Base-by-base conservation (phyloP, 2,113 vertebrate species). In the Pterocles burchelli region DNA sequence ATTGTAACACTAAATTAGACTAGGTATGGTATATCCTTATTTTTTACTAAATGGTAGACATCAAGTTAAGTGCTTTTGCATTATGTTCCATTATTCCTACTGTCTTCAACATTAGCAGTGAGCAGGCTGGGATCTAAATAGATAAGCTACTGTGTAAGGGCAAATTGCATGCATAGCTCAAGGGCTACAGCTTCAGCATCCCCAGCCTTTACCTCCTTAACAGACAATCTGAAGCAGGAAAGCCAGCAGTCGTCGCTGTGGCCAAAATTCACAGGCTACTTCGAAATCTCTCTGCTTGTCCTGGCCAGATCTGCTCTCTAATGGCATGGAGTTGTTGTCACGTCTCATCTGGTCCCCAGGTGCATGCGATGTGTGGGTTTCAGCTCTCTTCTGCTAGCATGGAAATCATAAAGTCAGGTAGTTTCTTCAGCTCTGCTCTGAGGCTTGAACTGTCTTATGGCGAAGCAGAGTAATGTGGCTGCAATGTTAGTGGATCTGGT, bases 331-430 rank as follows among this genome's bases (percentile, higher is more conserved):
- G 19, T 11, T 67, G n/a, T 45, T 54, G 26, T 52, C 19, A 25
- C 34, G 17, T 55, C 24, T 76, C 15, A 7, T 70, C 74, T 45
- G 51, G 58, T 45, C 19, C n/a, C 11, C 22, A 34, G 41, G 10
- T 38, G 38, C 46, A 48, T 0, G 1, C 0, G 2, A 8, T 10
- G 8, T 8, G 7, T 24, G 31, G 15, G 17, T 59, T 66, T 54
- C 52, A 28, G 7, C 28, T 54, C 17, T 74, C 31, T 54, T 71
- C 57, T 34, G 34, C 20, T 34, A 17, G 24, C 17, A 13, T 8
- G 24, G 34, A 31, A 66, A 36, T 61, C n/a, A 14, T 19, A 3
- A 68, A 43, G 31, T 34, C 12, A 9, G 79, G n/a, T 29, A 31
- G 26, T 34, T 52, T 66, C 24, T 89, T 91, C 52, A 45, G 46